phyloP scores from a whole-genome alignment of 2,113 vertebrate genomes.

The Paramormyrops kingsleyae region DNA sequence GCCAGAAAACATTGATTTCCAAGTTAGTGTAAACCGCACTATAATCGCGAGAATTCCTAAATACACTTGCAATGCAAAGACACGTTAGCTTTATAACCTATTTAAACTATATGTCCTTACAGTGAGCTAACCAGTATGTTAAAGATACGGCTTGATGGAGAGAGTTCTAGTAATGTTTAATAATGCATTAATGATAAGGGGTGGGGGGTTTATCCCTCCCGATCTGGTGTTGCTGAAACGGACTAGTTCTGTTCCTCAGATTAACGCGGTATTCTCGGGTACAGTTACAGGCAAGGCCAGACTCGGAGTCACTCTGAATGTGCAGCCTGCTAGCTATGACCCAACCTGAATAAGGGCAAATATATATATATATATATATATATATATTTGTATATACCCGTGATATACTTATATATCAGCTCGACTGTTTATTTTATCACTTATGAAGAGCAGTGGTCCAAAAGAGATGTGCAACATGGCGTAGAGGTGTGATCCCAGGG shows the following conservation, averaged over 20 bases:
- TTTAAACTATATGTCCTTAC: background rate
- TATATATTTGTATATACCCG: background rate
- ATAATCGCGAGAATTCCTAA: background rate
- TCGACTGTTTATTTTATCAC: slow-evolving; percentile 30
- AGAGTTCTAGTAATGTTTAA: background rate
- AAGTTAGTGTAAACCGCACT: background rate
- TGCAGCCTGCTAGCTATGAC: background rate
- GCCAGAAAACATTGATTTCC: background rate
- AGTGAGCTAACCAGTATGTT: background rate
- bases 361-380: background rate
- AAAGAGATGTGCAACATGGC: slow-evolving; percentile 22
- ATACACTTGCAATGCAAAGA: background rate
- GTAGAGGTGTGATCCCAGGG: slow-evolving; percentile 22
- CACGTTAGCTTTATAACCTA: background rate
- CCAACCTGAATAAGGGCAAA: background rate
- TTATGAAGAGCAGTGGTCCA: slow-evolving; percentile 39
- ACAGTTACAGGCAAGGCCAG: background rate
- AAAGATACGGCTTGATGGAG: background rate
- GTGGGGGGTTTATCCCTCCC: background rate
- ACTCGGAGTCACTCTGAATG: background rate
- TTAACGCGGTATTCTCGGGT: background rate
- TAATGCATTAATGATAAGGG: background rate
- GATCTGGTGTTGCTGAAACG: background rate
- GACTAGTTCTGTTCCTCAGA: background rate
- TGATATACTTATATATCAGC: background rate